Conservation (phyloP, 2,888 invertebrate genomes). For the Chloroclystis v-ata region DNA sequence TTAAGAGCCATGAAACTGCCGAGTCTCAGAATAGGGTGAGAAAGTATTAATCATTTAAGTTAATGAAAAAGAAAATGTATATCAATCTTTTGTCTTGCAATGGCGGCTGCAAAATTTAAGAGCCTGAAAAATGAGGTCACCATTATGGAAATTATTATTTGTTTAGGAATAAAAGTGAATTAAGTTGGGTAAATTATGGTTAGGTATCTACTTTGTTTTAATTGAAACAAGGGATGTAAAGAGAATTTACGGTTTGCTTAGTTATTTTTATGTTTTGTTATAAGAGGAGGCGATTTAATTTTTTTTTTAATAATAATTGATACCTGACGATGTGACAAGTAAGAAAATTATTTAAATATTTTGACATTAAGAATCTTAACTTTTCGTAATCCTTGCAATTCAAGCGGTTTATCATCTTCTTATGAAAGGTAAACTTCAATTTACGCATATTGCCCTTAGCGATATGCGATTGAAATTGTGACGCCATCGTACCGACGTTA, state of each 20-base stretch:
- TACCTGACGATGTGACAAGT: no score
- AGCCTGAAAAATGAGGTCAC: constrained; percentile 59
- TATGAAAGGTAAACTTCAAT: constrained; percentile 60
- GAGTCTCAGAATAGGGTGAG: constrained; percentile 37
- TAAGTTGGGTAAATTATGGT: constrained; percentile 34
- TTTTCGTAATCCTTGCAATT: constrained; percentile 10
- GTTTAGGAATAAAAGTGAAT: constrained; percentile 55
- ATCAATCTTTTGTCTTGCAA: constrained; percentile 71
- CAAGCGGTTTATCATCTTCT: constrained; percentile 39
- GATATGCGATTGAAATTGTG: constrained; percentile 68
- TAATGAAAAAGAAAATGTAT: constrained; percentile 67
- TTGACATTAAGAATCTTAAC: no score
- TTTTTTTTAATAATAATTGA: no score
- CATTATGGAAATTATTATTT: constrained; percentile 70
- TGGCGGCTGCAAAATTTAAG: constrained; percentile 59
- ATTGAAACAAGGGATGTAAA: constrained; percentile 26
- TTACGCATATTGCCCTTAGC: constrained; percentile 55
- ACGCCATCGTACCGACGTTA: constrained; percentile 53
- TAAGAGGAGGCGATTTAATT: no score
- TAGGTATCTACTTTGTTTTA: constrained; percentile 37
- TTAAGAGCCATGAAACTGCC: constrained; percentile 10
- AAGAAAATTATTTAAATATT: no score
- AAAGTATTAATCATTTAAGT: constrained; percentile 62
- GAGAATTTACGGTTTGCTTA: background rate
- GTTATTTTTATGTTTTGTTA: background rate